Evolutionary conservation across 2,888 invertebrate species (phyloP).

Genomic region (Minunthozetes semirufus): DNA sequence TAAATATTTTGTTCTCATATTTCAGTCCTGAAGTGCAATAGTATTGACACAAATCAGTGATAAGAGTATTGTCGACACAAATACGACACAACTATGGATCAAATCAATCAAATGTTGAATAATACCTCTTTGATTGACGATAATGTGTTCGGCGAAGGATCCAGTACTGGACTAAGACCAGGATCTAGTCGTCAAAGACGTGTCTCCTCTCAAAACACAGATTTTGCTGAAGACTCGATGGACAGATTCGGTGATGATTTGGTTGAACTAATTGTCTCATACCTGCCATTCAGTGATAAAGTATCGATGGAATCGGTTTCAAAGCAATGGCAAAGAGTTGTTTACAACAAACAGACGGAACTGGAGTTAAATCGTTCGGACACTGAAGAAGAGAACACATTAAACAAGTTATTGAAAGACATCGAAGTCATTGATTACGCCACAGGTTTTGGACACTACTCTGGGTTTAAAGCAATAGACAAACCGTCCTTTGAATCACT

Average conservation of each 20-base stretch:
- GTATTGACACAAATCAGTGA: not conserved
- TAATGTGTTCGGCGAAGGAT: not conserved
- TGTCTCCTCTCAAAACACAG: not conserved
- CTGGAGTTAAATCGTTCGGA: not conserved
- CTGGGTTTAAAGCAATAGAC: constrained; percentile 5
- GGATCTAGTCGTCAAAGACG: not conserved
- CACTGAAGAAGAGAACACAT: constrained; percentile 20
- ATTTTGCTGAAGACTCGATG: not conserved
- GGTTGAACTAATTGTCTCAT: constrained; percentile 25
- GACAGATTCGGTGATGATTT: constrained; percentile 28
- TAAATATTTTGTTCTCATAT: not conserved
- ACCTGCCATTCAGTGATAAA: constrained; percentile 27
- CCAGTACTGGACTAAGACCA: not conserved
- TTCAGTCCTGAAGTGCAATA: constrained; percentile 2
- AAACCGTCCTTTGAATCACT: not conserved
- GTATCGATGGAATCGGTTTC: not conserved
- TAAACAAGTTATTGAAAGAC: constrained; percentile 20
- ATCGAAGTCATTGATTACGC: constrained; percentile 13
- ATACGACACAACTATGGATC: not conserved
- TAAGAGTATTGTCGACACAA: not conserved
- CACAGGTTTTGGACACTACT: constrained; percentile 10
- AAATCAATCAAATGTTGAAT: not conserved
- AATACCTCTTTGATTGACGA: not conserved
- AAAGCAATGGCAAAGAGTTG: constrained; percentile 19
- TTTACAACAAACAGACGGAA: constrained; percentile 3